Evolutionary conservation across 2,797 vertebrate genomes (phyloP), one percentile per base, ranked within the genome.

Genomic region (Craterocephalus amniculus): DNA sequence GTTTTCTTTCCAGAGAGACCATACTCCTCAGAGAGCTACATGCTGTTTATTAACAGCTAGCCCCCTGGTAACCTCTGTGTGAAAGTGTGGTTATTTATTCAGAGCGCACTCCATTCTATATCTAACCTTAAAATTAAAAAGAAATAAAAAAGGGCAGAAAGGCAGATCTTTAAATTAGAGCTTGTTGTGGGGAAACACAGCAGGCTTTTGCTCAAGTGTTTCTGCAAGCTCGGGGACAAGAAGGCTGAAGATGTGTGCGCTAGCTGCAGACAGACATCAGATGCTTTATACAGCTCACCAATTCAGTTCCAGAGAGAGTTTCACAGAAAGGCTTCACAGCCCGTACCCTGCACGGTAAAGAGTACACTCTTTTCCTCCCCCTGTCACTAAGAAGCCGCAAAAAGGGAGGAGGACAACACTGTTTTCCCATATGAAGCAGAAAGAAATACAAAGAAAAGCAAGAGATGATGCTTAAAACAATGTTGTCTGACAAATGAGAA

Each of bases 51-150:
- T 75, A 80, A 68, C 75, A 60, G 77, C 72, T 62, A 67, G 76
- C 72, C 88, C 16, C 67, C 64, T 27, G 31, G 49, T 87, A 91
- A 88, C 87, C 84, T 87, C 78, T 80, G 71, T 78, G 77, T 63
- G 79, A 83, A 87, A 83, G 79, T 83, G 74, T 86, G 66, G 64
- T 87, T 86, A 88, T 89, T 88, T 89, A 89, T 90, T 89, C 85
- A 86, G 80, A 45, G 69, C 74, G 85, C 78, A 84, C 83, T 89
- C 81, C 69, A 79, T 74, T 67, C 70, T 72, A 72, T 81, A 81
- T 87, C 71, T 85, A 70, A 66, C 81, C 77, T 75, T 72, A 70
- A 73, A 62, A 75, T 72, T 74, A 67, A 61, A 34, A 5, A 75
- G 66, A 80, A 72, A 74, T 6, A 54, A 58, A 72, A 76, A 58